A percentile compares a stretch with the other conserved stretches of the same genome.
These are phyloP conservation scores for Rafetus swinhoei DNA, from an alignment of 2,113 vertebrate genomes.

Conservation along the genomic window DNA sequence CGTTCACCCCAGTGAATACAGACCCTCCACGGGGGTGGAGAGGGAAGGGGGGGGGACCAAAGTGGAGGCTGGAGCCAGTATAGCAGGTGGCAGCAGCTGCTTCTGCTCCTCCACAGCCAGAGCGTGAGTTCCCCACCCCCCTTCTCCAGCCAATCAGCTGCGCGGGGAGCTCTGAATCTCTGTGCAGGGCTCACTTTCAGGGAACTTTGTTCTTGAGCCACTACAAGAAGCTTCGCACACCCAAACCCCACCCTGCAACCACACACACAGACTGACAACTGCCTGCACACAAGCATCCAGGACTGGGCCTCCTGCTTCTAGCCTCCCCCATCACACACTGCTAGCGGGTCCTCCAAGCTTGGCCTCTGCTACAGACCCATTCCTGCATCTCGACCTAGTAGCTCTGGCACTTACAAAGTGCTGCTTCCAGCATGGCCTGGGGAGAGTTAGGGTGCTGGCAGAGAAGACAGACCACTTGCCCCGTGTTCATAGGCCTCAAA, in stretches of 20 bases:
- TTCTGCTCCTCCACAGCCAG: too few relatives aligned
- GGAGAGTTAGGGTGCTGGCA: not conserved
- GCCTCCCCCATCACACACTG: not conserved
- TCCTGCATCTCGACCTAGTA: not conserved
- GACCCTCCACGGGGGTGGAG: too few relatives aligned
- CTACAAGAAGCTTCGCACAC: not conserved
- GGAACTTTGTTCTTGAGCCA: too few relatives aligned
- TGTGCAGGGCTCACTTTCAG: too few relatives aligned
- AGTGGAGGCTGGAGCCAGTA: too few relatives aligned
- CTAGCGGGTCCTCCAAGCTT: not conserved
- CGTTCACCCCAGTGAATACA: too few relatives aligned
- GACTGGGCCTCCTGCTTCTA: not conserved
- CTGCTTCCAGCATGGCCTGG: not conserved
- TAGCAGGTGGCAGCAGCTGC: too few relatives aligned
- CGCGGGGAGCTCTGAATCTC: too few relatives aligned
- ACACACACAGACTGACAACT: not conserved
- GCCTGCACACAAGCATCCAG: not conserved
- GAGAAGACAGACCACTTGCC: accelerated
- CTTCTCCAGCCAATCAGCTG: too few relatives aligned
- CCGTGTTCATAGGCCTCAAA: not conserved
- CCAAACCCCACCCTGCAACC: not conserved
- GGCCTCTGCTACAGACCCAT: not conserved
- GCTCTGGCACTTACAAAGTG: accelerated
- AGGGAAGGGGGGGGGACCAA: too few relatives aligned
- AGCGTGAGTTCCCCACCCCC: too few relatives aligned